Evolutionary conservation across 2,113 vertebrate genomes (phyloP), one percentile per base, ranked within the genome.

Genomic region (Lagopus muta): DNA sequence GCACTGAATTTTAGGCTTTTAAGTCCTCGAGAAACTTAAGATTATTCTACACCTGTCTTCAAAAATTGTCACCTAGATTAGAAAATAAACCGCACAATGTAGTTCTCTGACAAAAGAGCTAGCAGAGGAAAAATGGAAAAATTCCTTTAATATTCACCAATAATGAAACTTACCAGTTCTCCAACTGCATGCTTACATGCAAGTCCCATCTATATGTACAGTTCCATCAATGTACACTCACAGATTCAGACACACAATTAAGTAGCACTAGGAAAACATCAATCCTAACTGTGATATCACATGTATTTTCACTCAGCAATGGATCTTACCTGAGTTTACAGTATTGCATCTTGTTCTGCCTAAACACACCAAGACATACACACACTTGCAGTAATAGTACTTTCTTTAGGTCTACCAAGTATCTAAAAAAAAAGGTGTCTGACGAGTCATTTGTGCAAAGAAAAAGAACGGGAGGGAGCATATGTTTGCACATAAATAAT

Each of bases 401-500:
- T 92, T 82, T 62, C 47, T 47, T 74, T 69, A 58, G 48, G 47
- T 40, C 18, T 92, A 74, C 71, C 36, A 73, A 79, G 64, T 61
- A 11, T 28, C 72, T 66, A 34, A 86, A 88, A 87, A 45, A 88
- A 6, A 54, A 54, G 18, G 20, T 81, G 16, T 62, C 77, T 79
- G 80, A 65, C 83, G 94, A 92, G 62, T 64, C 50, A 74, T 22
- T 40, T 36, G 30, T 55, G 34, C 61, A 93, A 90, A 81, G 89
- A 81, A 50, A 76, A 89, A 88, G 36, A 82, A 93, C 17, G 19
- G 81, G 16, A 40, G 7, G n/a, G 43, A 94, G 3, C 27, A 57
- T 83, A 67, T 86, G 21, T 28, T 77, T 55, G 43, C 65, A 52
- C 45, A 42, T 89, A 92, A 97, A 94, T 95, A 92, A 92, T 89